Base-by-base conservation (phyloP, 1,140 invertebrate genomes). In the Anagrus nilaparvatae region DNA sequence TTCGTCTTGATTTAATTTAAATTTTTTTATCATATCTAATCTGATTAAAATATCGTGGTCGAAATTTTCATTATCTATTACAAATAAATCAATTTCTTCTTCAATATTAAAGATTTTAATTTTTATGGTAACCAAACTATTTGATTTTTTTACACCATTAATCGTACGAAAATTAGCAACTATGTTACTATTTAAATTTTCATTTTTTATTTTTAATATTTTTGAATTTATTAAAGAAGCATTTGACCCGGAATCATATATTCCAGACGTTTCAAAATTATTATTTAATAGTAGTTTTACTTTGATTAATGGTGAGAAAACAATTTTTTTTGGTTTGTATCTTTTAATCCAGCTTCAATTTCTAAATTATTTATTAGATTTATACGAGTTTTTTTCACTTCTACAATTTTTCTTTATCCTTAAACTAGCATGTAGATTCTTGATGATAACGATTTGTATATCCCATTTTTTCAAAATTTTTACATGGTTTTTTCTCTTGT, bases 161-260 rank as follows among this genome's bases (percentile, higher is more conserved):
- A 48, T 35, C 13, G 39, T 40, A 40, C 9, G 43, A 17, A 49
- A 39, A 10, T 33, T 33, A 37, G 21, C 16, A 7, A 30, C 39
- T 30, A 23, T 31, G 18, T 17, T 27, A 1, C 6, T 30, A 2
- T 3, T 40, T 31, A 5, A 12, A 19, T 14, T 36, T 35, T 25
- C 50, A 36, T 46, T 40, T 47, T 46, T 50, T 38, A 52, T 29
- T 32, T 49, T 45, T 14, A 56, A 17, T 47, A 50, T 19, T 38
- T 48, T 56, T 40, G 53, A 44, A 49, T 58, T 56, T 19, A 56
- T 58, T 16, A 56, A 31, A 18, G 49, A 54, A 18, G 52, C 49
- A 43, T 58, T 50, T 35, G 50, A 52, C 9, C 52, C 54, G 18
- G 55, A 38, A 39, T 56, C 50, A 50, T 53, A 51, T 14, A 49